Evolutionary conservation across 2,888 invertebrate genomes (phyloP).

Genomic region (Subacronicta megacephala): DNA sequence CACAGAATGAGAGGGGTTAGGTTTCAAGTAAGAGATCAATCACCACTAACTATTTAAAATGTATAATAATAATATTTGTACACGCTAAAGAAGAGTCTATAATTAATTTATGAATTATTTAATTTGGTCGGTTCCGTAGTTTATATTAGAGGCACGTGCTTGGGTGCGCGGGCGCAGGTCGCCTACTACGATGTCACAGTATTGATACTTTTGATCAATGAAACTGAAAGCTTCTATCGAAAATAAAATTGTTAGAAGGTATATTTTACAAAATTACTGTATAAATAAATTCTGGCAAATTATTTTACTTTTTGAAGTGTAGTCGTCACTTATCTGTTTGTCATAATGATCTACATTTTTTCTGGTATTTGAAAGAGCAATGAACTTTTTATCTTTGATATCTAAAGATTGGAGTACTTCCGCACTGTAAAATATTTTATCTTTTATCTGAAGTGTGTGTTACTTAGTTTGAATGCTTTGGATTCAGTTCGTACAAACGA

Average conservation of each 20-base stretch:
- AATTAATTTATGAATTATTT: constrained; percentile 75
- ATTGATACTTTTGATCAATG: constrained; percentile 51
- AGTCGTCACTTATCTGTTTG: no score
- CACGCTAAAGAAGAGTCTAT: constrained; percentile 49
- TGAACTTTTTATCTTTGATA: constrained; percentile 35
- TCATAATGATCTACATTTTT: neutral
- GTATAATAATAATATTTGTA: constrained; percentile 39
- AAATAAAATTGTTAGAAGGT: no score
- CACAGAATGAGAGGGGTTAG: no score
- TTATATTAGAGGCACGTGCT: constrained; percentile 79
- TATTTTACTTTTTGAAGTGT: no score
- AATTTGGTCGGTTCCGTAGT: constrained; percentile 70
- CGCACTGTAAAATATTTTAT: constrained; percentile 26
- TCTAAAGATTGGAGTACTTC: constrained; percentile 10
- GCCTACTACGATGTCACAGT: constrained; percentile 22
- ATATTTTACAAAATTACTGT: neutral
- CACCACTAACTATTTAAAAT: constrained; percentile 23
- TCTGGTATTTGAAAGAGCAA: constrained; percentile 19
- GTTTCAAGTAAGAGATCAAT: constrained; percentile 6
- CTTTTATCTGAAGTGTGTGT: constrained; percentile 11
- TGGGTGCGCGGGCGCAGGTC: constrained; percentile 38
- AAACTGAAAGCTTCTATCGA: neutral
- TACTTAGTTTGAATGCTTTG: constrained; percentile 5
- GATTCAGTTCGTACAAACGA: neutral
- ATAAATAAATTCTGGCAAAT: no score